These are phyloP conservation scores for Brotula barbata DNA, from an alignment of 2,797 vertebrate genomes.

Conservation along the genomic window DNA sequence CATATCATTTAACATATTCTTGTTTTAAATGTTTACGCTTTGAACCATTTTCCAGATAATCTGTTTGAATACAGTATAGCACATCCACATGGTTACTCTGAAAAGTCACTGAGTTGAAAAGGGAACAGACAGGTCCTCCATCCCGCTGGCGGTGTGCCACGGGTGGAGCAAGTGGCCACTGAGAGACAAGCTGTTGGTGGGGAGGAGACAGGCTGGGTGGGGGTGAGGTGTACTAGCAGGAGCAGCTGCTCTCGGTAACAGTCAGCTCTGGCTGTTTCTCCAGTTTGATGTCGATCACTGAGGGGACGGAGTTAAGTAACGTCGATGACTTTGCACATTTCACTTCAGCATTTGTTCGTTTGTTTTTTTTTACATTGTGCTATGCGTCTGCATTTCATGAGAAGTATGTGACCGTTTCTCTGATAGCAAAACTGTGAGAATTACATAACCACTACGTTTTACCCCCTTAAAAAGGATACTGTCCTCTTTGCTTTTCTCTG, in stretches of 20 bases:
- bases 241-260: conserved; percentile 92
- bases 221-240: conserved; percentile 83
- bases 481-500: conserved; percentile 92
- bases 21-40: conserved; percentile 65
- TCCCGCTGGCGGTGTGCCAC: conserved; percentile 77
- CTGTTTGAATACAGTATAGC: conserved; percentile 81
- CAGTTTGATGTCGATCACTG: conserved; percentile 94
- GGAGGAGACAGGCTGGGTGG: conserved; percentile 63
- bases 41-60: conserved; percentile 66
- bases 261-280: conserved; percentile 89
- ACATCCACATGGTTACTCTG: conserved; percentile 85
- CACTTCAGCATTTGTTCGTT: conserved; percentile 30
- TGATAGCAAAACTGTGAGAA: too few relatives aligned
- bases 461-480: conserved; percentile 82
- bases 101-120: conserved; percentile 84
- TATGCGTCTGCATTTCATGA: background rate
- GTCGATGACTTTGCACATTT: conserved; percentile 36
- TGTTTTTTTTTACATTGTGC: background rate
- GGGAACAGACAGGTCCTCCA: conserved; percentile 72
- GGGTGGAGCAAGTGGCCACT: conserved; percentile 77
- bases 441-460: background rate
- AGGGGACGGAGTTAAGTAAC: conserved; percentile 76
- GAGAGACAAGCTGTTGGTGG: conserved; percentile 82
- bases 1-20: conserved; percentile 72
- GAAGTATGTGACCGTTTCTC: background rate